These are phyloP conservation scores for Metopolophium dirhodum DNA, from an alignment of 1,140 invertebrate species.

Conservation along the genomic window DNA sequence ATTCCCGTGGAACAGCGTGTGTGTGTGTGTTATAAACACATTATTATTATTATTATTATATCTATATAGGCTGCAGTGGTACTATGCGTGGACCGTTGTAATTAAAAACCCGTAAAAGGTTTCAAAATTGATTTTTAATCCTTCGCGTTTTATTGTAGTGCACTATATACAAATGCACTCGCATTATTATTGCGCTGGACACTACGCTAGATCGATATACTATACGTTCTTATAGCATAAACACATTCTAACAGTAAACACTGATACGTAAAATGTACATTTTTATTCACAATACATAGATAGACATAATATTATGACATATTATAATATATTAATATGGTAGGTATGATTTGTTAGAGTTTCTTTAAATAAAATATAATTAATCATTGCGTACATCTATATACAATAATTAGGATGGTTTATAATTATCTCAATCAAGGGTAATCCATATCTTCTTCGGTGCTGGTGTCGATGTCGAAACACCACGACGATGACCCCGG, in stretches of 20 bases:
- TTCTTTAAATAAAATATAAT: neutral
- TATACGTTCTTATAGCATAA: neutral
- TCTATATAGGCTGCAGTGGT: neutral
- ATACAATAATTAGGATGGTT: neutral
- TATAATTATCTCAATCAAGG: neutral
- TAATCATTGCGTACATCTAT: neutral
- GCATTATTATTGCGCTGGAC: neutral
- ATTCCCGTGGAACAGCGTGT: neutral
- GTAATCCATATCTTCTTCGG: neutral
- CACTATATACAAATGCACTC: neutral
- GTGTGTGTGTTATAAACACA: neutral
- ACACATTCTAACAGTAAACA: neutral
- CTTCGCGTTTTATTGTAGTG: neutral
- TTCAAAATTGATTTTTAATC: slow-evolving; percentile 41
- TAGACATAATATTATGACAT: neutral
- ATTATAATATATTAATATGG: neutral
- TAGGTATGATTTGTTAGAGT: too few species aligned
- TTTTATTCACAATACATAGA: neutral
- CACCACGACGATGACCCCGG: neutral
- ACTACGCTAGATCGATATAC: neutral
- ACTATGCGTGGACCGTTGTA: neutral
- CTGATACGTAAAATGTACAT: neutral
- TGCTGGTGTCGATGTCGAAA: neutral
- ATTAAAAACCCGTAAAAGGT: slow-evolving; percentile 21
- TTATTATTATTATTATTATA: slow-evolving; percentile 2